Base-by-base conservation (phyloP, 2,888 invertebrate genomes). In the Agrotis segetum region DNA sequence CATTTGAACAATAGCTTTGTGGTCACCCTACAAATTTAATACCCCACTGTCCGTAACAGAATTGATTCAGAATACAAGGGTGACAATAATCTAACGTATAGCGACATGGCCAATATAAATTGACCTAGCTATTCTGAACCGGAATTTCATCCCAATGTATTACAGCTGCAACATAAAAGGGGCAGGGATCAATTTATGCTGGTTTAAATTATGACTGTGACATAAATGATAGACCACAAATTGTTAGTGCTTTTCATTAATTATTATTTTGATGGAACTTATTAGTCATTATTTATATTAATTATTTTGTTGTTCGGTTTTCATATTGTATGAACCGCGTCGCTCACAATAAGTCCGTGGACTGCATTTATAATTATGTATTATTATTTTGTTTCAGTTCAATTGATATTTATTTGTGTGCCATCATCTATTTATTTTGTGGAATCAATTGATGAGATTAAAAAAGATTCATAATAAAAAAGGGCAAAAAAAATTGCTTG, bases 41-140 rank as follows among this genome's bases (percentile, higher is more conserved):
- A 81, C 80, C 81, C 68, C 46, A 71, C 77, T 77, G 79, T 81
- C 73, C 73, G 60, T 74, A 79, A 81, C 79, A 81, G 81, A 78
- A 85, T 83, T 77, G 79, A 86, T 87, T 83, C 71, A 79, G 72
- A 83, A 82, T 82, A 79, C 80, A 71, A 75, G 81, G 83, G 77
- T 86, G 87, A 87, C 87, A 86, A 83, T 83, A 85, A 69, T 64
- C 67, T 77, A 79, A 69, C 71, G 47, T 73, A 81, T 64, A 73
- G 53, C 66, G 81, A 82, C 71, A 74, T 65, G 68, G 49, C 85
- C 81, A 85, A 75, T 76, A 80, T 86, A 85, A 76, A 78, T 79
- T 78, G 84, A 82, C 59, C 82, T 61, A 59, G 52, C 75, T 67
- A 77, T 79, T 82, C 68, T 69, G 34, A 68, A 62, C 73, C 68